phyloP scores from a whole-genome alignment of 2,113 vertebrate species.

The Condylura cristata region DNA sequence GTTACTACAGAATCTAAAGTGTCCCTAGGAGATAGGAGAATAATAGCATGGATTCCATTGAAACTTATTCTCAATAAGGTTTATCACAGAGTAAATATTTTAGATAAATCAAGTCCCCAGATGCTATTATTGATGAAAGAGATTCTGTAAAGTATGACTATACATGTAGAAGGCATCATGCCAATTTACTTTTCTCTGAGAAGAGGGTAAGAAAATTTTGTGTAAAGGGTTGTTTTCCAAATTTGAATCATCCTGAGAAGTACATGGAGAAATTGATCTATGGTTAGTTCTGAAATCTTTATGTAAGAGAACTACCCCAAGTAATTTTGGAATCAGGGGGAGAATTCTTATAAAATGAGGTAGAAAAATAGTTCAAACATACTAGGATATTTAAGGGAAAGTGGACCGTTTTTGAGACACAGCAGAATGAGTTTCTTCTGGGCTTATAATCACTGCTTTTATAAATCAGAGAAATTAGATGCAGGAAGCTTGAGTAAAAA shows the following conservation, averaged over 20 bases:
- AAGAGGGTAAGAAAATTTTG: not conserved
- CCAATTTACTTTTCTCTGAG: conserved; percentile 14
- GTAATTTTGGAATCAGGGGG: not conserved
- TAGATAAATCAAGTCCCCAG: conserved; percentile 29
- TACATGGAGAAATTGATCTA: not conserved
- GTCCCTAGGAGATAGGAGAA: not conserved
- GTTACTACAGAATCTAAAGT: conserved; percentile 71
- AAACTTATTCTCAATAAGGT: conserved; percentile 34
- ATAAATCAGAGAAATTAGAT: conserved; percentile 33
- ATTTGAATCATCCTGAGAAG: conserved; percentile 9
- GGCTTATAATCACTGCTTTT: conserved; percentile 17
- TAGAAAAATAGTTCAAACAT: not conserved
- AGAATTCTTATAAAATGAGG: not conserved
- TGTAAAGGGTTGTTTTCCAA: not conserved
- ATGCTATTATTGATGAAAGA: not conserved
- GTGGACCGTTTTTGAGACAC: not conserved
- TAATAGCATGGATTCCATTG: not conserved
- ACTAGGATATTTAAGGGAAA: not conserved
- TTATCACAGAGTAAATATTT: conserved; percentile 3
- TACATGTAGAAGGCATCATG: not conserved
- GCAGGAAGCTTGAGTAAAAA: conserved; percentile 29
- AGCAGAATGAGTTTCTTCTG: not conserved
- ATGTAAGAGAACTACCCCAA: not conserved
- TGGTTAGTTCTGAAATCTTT: not conserved
- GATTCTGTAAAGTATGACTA: not conserved